Evolutionary conservation across 2,888 invertebrate species (phyloP), one percentile per base, ranked within the genome.

Genomic region (Cheilosia urbana): DNA sequence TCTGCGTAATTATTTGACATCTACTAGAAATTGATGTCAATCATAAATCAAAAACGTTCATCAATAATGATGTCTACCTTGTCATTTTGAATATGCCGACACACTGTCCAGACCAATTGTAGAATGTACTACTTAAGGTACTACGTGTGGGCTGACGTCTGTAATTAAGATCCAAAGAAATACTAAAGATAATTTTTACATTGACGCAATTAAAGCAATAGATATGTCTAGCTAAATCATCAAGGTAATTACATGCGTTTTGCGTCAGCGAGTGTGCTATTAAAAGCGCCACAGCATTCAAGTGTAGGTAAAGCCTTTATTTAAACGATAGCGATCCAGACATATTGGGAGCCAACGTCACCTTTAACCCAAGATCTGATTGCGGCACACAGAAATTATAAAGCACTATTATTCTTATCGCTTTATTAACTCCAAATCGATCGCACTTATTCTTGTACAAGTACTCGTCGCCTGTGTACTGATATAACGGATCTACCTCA

Each of bases 231-330:
- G 17, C 45, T 17, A 47, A 47, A 17, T 47, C 17, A 47, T 47
- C n/a, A 47, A 47, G 45, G n/a, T 47, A 47, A 47, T 47, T 47
- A 17, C 45, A 47, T 47, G 45, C 45, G 17, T 47, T 47, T n/a
- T n/a, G 17, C 45, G 45, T 47, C 45, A 47, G 45, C 45, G 45
- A 47, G 1, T 47, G 45, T 2, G 17, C 45, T 47, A 47, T 17
- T 47, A 47, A 47, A 47, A 9, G 9, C 45, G n/a, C 37, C 37
- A 13, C 37, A 37, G 4, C 37, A 37, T 37, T 37, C 37, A 37
- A 37, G 1, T 7, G 6, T 7, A 5, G 9, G n/a, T n/a, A 6
- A 17, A 7, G 17, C n/a, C n/a, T n/a, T 17, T 17, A 24, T 45
- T 45, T 45, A 3, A 34, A 34, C 34, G 11, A 34, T 34, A 3